Conservation (phyloP, 2,113 vertebrate genomes). For the Percina caprodes region DNA sequence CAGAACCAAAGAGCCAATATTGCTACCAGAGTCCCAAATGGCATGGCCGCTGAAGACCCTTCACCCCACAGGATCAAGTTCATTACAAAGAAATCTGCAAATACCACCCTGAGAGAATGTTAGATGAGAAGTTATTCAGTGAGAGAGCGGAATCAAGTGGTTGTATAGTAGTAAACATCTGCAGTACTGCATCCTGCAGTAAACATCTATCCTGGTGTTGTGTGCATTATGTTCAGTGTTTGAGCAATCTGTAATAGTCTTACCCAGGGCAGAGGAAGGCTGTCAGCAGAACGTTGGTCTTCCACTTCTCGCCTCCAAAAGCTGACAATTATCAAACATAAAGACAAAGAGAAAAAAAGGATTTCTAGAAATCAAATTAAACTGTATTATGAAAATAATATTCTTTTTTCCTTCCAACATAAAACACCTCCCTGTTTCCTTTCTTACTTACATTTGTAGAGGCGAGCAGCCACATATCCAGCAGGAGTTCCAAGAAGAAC, state of each 20-base stretch:
- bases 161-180: neutral
- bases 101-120: conserved; percentile 86
- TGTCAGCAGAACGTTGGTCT: conserved; percentile 85
- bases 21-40: conserved; percentile 93
- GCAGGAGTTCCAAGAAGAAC: conserved; percentile 95
- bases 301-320: conserved; percentile 86
- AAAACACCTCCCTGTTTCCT: neutral
- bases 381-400: neutral
- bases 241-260: neutral
- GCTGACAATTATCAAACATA: conserved; percentile 71
- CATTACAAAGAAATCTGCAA: conserved; percentile 97
- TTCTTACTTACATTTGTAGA: conserved; percentile 93
- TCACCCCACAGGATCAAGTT: conserved; percentile 96
- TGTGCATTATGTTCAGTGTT: neutral
- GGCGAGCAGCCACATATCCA: conserved; percentile 93
- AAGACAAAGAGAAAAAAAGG: neutral
- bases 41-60: conserved; percentile 94
- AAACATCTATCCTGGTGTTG: neutral
- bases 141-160: neutral
- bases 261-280: conserved; percentile 84
- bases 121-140: neutral
- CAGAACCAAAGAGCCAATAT: conserved; percentile 96
- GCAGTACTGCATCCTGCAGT: neutral
- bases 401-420: neutral
- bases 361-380: neutral